Evolutionary conservation across 2,888 invertebrate species (phyloP).

Genomic region (Zaprionus lineosus): DNA sequence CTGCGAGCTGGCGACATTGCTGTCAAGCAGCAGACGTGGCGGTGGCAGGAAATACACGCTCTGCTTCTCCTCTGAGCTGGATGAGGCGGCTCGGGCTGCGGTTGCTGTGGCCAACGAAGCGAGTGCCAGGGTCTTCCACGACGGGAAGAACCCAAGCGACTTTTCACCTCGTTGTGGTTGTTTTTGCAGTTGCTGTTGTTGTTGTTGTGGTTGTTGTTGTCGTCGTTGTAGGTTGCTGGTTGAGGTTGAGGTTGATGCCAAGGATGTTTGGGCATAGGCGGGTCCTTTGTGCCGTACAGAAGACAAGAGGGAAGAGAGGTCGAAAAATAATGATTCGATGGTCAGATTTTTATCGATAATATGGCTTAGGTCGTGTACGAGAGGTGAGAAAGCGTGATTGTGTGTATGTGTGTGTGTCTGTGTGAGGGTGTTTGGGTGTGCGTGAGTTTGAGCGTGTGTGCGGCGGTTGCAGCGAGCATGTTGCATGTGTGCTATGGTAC

Average conservation of each 20-base stretch:
- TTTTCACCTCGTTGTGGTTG: conserved; percentile 69
- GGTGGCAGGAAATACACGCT: conserved; percentile 70
- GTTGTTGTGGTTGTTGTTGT: conserved; percentile 37
- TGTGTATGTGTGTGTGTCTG: conserved; percentile 3
- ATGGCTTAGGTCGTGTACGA: too few species aligned
- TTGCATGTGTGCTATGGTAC: conserved; percentile 38
- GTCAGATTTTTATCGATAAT: neutral
- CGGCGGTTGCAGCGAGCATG: conserved; percentile 51
- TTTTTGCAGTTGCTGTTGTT: conserved; percentile 24
- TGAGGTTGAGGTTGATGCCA: conserved; percentile 32
- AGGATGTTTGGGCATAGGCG: conserved; percentile 49
- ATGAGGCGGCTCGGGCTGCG: conserved; percentile 29
- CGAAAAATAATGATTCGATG: neutral
- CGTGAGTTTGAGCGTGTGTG: conserved; percentile 18
- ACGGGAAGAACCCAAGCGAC: conserved; percentile 78
- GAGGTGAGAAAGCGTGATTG: too few species aligned
- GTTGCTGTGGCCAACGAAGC: conserved; percentile 75
- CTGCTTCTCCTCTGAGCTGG: conserved; percentile 40
- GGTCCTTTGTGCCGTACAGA: conserved; percentile 51
- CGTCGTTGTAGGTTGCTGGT: conserved; percentile 25
- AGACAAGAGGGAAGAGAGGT: conserved; percentile 14
- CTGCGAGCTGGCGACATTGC: conserved; percentile 32
- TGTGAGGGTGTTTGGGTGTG: conserved; percentile 2
- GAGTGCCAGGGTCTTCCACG: conserved; percentile 80
- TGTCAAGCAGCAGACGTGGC: conserved; percentile 72